A percentile compares a stretch with the other conserved stretches of the same genome.
Evolutionary conservation across 2,113 vertebrate species (phyloP).

Genomic region (zebrafish (Danio rerio)): DNA sequence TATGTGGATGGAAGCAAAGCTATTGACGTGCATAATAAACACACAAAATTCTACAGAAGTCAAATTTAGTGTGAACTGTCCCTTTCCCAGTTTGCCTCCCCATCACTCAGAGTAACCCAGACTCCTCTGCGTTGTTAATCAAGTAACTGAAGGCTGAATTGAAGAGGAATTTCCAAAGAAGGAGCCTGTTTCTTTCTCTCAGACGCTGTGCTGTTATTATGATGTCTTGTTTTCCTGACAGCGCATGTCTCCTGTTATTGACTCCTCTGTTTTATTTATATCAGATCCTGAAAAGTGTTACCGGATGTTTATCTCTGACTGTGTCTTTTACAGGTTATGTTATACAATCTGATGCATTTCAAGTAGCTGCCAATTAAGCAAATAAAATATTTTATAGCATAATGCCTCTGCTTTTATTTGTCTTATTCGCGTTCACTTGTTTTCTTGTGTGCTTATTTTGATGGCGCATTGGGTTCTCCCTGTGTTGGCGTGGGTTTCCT

Average conservation of each 20-base stretch:
- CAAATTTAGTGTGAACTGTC: too few species aligned
- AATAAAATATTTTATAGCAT: constrained; percentile 46
- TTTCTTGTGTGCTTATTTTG: not conserved
- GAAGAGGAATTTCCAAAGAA: constrained; percentile 35
- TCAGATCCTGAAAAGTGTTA: constrained; percentile 31
- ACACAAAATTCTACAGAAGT: too few species aligned
- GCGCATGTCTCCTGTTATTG: not conserved
- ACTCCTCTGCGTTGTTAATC: not conserved
- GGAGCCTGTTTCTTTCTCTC: not conserved
- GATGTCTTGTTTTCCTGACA: too few species aligned
- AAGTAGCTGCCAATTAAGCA: constrained; percentile 13
- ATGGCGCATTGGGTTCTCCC: too few species aligned
- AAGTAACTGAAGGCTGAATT: constrained; percentile 4
- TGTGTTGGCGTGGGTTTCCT: too few species aligned
- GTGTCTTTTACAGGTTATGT: constrained; percentile 23
- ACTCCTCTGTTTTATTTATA: constrained; percentile 39
- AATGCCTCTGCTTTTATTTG: not conserved
- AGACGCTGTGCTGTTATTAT: not conserved
- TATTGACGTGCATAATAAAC: too few species aligned
- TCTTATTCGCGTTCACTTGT: not conserved
- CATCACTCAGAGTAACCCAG: too few species aligned
- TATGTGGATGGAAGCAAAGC: too few species aligned
- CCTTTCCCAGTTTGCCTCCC: too few species aligned
- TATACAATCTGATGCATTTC: constrained; percentile 39
- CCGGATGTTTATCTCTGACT: constrained; percentile 18